Conservation (phyloP, 2,888 invertebrate species). For the Cyclophora albipunctata region DNA sequence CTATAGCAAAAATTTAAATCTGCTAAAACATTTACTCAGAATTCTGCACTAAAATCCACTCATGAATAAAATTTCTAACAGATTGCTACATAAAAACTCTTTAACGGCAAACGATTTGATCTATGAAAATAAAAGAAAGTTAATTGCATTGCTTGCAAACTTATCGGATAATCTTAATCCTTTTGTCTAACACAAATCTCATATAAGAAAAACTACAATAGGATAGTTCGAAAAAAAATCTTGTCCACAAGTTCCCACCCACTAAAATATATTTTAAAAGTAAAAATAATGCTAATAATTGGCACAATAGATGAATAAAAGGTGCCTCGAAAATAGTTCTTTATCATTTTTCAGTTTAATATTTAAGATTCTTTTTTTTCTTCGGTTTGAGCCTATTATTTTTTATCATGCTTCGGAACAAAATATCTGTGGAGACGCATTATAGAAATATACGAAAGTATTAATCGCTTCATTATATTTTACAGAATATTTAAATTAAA, state of each 20-base stretch:
- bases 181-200: constrained; percentile 1
- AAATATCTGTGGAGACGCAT: constrained; percentile 33
- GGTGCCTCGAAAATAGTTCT: constrained; percentile 45
- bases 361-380: constrained; percentile 59
- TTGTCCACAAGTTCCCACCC: constrained; percentile 55
- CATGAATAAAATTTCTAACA: too few relatives aligned
- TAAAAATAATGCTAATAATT: constrained; percentile 55
- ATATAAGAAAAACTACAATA: background rate
- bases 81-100: too few relatives aligned
- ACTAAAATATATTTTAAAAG: constrained; percentile 24
- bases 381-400: constrained; percentile 42
- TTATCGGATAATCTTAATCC: background rate
- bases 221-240: constrained; percentile 4
- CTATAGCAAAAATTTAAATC: too few relatives aligned
- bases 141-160: constrained; percentile 10
- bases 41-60: too few relatives aligned
- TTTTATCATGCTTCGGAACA: constrained; percentile 40
- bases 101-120: too few relatives aligned
- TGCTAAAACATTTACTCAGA: too few relatives aligned
- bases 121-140: constrained; percentile 3
- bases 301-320: constrained; percentile 63
- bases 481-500: too few relatives aligned
- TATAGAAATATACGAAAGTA: too few relatives aligned
- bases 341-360: constrained; percentile 62
- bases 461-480: background rate